These are phyloP conservation scores for Drosophila putrida DNA, from an alignment of 2,888 invertebrate genomes.

Conservation along the genomic window DNA sequence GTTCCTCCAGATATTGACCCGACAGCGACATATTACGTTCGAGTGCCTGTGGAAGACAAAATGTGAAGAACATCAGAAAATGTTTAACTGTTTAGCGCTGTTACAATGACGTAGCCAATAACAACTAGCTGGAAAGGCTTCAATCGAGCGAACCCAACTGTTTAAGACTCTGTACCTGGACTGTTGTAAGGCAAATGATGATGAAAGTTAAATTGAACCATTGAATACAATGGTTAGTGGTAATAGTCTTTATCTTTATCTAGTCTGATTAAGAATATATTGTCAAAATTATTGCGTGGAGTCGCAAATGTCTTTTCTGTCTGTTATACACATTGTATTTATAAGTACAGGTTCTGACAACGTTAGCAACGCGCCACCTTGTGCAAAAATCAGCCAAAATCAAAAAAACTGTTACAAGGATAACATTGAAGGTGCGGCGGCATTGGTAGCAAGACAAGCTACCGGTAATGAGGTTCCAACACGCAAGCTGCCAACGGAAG, in stretches of 20 bases:
- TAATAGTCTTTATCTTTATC: too few species aligned
- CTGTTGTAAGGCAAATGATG: too few species aligned
- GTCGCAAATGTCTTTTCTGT: too few species aligned
- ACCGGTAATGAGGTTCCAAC: conserved; percentile 63
- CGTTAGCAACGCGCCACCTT: conserved; percentile 26
- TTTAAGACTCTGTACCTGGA: too few species aligned
- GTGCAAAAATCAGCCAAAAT: conserved; percentile 36
- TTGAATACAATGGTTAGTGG: too few species aligned
- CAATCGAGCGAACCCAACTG: too few species aligned
- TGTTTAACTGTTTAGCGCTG: conserved; percentile 9
- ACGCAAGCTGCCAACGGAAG: conserved; percentile 70
- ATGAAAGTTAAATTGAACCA: too few species aligned
- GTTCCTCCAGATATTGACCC: conserved; percentile 97
- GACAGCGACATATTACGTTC: conserved; percentile 99
- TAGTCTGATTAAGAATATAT: too few species aligned
- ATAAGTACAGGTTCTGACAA: not conserved
- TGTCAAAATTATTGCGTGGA: too few species aligned
- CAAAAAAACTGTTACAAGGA: conserved; percentile 54
- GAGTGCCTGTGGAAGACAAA: conserved; percentile 88
- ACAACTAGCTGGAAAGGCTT: conserved; percentile 6
- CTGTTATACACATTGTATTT: too few species aligned
- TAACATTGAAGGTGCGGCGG: conserved; percentile 38
- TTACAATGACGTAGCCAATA: conserved; percentile 33
- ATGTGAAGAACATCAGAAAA: not conserved
- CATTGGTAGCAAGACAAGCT: conserved; percentile 28